These are phyloP conservation scores for Pristionchus entomophagus DNA, from an alignment of 2,888 invertebrate species.

Conservation along the genomic window DNA sequence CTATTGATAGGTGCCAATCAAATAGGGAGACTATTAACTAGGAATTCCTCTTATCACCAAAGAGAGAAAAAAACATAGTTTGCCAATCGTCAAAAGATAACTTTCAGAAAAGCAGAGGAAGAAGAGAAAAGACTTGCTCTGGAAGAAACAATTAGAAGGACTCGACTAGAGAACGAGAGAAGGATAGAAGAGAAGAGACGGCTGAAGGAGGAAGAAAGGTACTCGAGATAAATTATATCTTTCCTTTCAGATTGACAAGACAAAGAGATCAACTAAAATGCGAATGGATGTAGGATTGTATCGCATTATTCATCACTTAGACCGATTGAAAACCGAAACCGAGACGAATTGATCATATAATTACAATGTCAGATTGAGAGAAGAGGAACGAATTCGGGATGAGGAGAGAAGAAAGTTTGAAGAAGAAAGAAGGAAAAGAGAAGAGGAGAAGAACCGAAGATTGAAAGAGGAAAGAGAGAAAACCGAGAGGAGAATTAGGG, in stretches of 20 bases:
- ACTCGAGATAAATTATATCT: no score
- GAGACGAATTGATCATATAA: no score
- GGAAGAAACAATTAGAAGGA: slow-evolving; percentile 28
- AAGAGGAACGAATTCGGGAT: neutral
- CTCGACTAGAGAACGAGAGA: neutral
- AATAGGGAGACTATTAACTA: neutral
- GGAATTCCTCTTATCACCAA: neutral
- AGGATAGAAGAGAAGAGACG: slow-evolving; percentile 17
- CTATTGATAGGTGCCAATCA: no score
- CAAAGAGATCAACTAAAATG: neutral
- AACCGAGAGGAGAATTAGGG: neutral
- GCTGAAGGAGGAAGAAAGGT: slow-evolving; percentile 1
- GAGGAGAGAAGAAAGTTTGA: neutral
- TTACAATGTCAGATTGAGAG: neutral
- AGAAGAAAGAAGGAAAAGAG: slow-evolving; percentile 26
- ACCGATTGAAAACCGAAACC: no score
- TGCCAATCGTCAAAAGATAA: no score
- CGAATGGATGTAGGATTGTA: no score
- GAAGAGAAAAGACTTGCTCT: neutral
- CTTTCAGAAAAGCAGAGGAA: slow-evolving; percentile 20
- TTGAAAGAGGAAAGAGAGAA: neutral
- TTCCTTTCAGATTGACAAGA: no score
- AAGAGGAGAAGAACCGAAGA: slow-evolving; percentile 9
- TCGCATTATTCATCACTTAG: no score
- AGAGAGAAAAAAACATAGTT: no score